phyloP scores from a whole-genome alignment of 1,140 invertebrate genomes.

The Drosophila novamexicana region DNA sequence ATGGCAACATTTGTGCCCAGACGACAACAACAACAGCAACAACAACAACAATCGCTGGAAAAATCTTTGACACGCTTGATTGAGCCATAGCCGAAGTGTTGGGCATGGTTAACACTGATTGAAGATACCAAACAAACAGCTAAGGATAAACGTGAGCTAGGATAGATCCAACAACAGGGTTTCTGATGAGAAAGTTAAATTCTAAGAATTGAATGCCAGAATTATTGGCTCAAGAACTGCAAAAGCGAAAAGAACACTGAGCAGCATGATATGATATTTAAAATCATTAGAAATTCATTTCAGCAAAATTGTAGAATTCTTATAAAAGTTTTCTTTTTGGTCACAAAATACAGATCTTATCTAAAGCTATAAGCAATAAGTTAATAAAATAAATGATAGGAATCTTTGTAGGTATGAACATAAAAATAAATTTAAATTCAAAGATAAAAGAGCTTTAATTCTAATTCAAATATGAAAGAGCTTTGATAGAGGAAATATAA shows the following conservation, averaged over 20 bases:
- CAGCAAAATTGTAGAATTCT: no score
- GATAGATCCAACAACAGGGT: constrained; percentile 1
- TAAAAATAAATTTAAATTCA: no score
- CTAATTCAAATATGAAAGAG: no score
- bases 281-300: neutral
- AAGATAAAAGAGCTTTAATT: no score
- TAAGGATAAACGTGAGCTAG: constrained; percentile 16
- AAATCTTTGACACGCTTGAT: constrained; percentile 23
- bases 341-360: no score
- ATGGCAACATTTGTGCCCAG: constrained; percentile 46
- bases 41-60: constrained; percentile 24
- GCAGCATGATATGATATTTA: neutral
- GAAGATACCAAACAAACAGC: constrained; percentile 7
- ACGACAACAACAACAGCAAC: constrained; percentile 30
- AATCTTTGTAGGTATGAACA: no score
- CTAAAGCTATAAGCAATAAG: no score
- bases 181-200: constrained; percentile 3
- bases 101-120: neutral
- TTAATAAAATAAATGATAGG: no score
- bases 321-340: no score
- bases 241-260: constrained; percentile 6
- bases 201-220: constrained; percentile 2
- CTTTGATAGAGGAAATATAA: no score
- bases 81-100: constrained; percentile 1
- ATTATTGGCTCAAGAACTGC: constrained; percentile 3